These are phyloP conservation scores for Rhadina sibilatrix DNA, from an alignment of 2,113 vertebrate species.

Conservation along the genomic window DNA sequence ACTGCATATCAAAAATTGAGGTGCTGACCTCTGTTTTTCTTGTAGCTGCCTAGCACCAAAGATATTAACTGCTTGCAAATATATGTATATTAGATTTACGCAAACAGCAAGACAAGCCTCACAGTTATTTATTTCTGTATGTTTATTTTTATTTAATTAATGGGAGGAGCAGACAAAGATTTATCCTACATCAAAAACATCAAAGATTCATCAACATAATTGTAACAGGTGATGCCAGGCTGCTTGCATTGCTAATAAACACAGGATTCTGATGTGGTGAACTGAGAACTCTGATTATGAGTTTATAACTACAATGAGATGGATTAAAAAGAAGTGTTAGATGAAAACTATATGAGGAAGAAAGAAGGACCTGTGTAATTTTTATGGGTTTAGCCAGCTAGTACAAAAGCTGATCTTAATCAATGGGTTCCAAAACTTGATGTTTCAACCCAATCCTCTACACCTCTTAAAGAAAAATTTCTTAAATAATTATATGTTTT, in stretches of 20 bases:
- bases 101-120: neutral
- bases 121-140: neutral
- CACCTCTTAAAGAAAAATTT: neutral
- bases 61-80: neutral
- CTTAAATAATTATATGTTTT: neutral
- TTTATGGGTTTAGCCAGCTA: neutral
- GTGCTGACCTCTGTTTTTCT: neutral
- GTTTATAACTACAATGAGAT: neutral
- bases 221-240: neutral
- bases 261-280: neutral
- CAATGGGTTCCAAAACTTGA: neutral
- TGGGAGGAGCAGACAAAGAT: neutral
- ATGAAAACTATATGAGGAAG: neutral
- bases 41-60: neutral
- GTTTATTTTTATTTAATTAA: neutral
- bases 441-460: neutral
- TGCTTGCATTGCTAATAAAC: rapidly evolving
- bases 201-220: neutral
- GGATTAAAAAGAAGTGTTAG: neutral
- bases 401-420: neutral
- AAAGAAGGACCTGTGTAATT: neutral
- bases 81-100: neutral
- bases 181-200: neutral
- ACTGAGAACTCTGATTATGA: neutral
- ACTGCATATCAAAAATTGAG: neutral